Evolutionary conservation across 2,113 vertebrate genomes (phyloP).

Genomic region (Trichechus manatus): DNA sequence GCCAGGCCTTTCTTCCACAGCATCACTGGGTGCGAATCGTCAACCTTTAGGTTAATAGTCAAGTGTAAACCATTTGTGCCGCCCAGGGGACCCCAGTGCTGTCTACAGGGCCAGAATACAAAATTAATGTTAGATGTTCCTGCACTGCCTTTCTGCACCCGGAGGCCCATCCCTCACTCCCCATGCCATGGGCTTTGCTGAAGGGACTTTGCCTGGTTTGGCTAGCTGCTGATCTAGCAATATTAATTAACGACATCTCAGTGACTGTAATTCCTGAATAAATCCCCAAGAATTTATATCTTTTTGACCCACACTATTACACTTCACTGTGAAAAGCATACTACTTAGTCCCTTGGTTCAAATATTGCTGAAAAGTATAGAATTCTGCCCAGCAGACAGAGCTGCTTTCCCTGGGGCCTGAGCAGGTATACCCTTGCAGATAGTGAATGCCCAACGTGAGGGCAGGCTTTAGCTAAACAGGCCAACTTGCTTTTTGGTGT

Average conservation of each 20-base stretch:
- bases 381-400: neutral
- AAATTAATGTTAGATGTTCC: neutral
- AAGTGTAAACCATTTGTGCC: neutral
- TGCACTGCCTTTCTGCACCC: no score
- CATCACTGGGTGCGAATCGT: neutral
- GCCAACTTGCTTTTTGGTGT: neutral
- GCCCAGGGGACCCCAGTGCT: neutral
- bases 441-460: fast-evolving
- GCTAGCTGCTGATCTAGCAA: neutral
- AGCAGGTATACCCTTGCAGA: neutral
- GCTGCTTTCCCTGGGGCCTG: neutral
- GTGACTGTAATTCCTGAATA: neutral
- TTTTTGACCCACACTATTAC: neutral
- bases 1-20: neutral
- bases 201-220: neutral
- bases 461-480: neutral
- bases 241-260: neutral
- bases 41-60: neutral
- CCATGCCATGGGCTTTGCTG: neutral
- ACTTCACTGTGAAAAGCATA: neutral
- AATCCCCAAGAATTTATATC: neutral
- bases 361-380: neutral
- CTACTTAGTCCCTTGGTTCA: neutral
- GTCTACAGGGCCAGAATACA: neutral
- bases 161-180: neutral